These are phyloP conservation scores for Tyrophagus putrescentiae DNA, from an alignment of 1,140 invertebrate species.

Conservation along the genomic window DNA sequence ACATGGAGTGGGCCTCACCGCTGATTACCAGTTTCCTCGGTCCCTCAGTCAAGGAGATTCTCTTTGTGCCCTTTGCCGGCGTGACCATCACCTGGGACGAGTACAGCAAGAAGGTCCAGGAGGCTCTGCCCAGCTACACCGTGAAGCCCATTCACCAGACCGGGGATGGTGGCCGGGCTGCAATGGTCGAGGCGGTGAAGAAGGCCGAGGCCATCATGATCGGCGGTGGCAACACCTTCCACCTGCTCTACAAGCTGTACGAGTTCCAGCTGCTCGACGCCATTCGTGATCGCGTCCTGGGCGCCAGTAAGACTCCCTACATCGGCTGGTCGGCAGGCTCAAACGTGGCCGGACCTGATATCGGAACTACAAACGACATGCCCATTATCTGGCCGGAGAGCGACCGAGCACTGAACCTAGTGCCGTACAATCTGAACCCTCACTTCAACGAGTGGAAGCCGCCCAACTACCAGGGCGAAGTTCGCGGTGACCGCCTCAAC, in stretches of 20 bases:
- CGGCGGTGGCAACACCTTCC: conserved; percentile 60
- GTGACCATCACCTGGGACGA: conserved; percentile 43
- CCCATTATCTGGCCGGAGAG: conserved; percentile 58
- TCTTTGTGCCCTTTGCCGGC: conserved; percentile 60
- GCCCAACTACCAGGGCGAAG: conserved; percentile 11
- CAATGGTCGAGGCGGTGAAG: conserved; percentile 42
- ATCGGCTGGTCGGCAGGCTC: conserved; percentile 66
- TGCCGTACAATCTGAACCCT: conserved; percentile 72
- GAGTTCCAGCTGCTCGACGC: conserved; percentile 47
- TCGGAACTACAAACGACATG: conserved; percentile 71
- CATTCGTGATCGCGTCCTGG: conserved; percentile 44
- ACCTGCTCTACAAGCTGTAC: conserved; percentile 52
- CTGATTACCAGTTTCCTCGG: conserved; percentile 12
- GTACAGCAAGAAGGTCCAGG: conserved; percentile 44
- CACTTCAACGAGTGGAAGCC: conserved; percentile 50
- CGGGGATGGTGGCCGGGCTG: too few species aligned
- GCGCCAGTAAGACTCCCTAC: conserved; percentile 49
- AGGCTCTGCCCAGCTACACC: conserved; percentile 31
- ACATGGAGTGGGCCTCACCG: conserved; percentile 7
- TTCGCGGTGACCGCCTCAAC: conserved; percentile 16
- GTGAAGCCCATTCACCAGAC: conserved; percentile 48
- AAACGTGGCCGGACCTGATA: conserved; percentile 60
- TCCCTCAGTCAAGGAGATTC: conserved; percentile 40
- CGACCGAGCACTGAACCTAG: conserved; percentile 52
- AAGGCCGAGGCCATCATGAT: conserved; percentile 54